A percentile compares a stretch with the other conserved stretches of the same genome.
Conservation (phyloP, 2,113 vertebrate species). For the Centrocercus urophasianus region DNA sequence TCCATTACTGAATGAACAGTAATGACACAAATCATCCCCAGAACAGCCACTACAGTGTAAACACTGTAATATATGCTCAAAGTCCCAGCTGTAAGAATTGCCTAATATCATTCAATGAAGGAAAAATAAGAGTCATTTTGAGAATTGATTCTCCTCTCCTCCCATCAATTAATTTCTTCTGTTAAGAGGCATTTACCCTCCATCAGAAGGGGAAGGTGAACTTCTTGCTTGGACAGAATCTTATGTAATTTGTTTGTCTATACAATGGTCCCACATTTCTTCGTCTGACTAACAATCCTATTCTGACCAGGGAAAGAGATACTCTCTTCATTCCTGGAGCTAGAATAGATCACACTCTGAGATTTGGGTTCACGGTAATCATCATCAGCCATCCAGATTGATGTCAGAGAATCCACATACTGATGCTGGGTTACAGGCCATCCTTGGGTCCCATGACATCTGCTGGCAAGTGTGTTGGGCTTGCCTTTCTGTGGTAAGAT, state of each 20-base stretch:
- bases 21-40: neutral
- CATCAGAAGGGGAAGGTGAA: neutral
- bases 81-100: neutral
- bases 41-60: neutral
- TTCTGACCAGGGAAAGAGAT: neutral
- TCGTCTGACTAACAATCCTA: neutral
- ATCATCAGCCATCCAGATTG: neutral
- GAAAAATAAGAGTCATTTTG: neutral
- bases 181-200: neutral
- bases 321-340: rapidly evolving
- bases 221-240: neutral
- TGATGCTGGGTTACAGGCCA: neutral
- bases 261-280: neutral
- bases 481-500: neutral
- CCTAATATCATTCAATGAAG: neutral
- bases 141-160: neutral
- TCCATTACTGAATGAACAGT: neutral
- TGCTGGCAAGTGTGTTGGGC: neutral
- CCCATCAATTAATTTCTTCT: neutral
- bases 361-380: neutral
- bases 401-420: neutral
- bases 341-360: neutral
- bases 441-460: neutral
- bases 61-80: neutral
- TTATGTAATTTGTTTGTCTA: neutral